phyloP scores from a whole-genome alignment of 2,888 invertebrate genomes.

The Cephus rjabovi region DNA sequence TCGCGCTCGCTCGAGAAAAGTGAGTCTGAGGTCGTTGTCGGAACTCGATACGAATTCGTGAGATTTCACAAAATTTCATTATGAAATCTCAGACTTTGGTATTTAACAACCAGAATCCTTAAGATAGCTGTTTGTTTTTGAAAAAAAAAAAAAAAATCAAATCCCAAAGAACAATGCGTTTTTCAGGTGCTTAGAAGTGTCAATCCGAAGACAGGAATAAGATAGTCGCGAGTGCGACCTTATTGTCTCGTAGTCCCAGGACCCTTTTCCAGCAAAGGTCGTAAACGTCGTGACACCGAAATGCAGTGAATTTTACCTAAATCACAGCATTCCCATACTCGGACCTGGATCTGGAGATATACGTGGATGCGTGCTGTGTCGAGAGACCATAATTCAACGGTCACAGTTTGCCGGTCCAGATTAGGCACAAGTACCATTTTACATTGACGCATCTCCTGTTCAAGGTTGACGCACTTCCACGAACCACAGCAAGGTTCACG shows the following conservation, averaged over 20 bases:
- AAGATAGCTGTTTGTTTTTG: not conserved
- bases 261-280: conserved; percentile 26
- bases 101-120: not conserved
- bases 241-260: not conserved
- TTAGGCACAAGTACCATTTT: conserved; percentile 28
- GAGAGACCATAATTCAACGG: conserved; percentile 32
- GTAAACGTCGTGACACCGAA: conserved; percentile 26
- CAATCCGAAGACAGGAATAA: not conserved
- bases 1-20: conserved; percentile 4
- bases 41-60: not conserved
- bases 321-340: conserved; percentile 26
- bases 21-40: conserved; percentile 8
- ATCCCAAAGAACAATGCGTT: not conserved
- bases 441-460: not conserved
- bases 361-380: conserved; percentile 25
- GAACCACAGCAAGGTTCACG: not conserved
- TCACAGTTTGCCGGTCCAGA: conserved; percentile 9
- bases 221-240: not conserved
- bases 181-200: not conserved
- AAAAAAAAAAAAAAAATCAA: not conserved
- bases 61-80: not conserved
- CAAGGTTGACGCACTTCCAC: not conserved
- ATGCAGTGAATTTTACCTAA: conserved; percentile 19
- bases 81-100: not conserved
- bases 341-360: conserved; percentile 29